Base-by-base conservation (phyloP, 2,113 vertebrate genomes). In the Ceyx cyanopectus region DNA sequence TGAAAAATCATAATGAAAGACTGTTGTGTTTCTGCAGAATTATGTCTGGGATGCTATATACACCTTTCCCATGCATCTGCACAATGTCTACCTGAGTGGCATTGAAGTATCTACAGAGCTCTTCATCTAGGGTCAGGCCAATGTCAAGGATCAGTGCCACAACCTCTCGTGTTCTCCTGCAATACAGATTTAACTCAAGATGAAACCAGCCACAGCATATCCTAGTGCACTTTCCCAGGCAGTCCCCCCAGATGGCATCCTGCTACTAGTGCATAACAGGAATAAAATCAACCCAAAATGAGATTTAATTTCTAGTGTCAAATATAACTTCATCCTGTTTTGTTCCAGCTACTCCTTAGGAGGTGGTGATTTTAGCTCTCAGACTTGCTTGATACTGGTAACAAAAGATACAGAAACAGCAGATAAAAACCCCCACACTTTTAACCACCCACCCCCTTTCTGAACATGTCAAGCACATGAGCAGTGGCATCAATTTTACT, bases 91-190 rank as follows among this genome's bases (percentile, higher is more conserved):
- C 70, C 74, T 21, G 48, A 93, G 72, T 45, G 37, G 34, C 67
- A 82, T 67, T 85, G 67, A 82, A 72, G 65, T 77, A 89, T 17
- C 84, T 79, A 76, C 75, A 60, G 5, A 73, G 81, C 69, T 81
- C 90, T 92, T 86, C n/a, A 88, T 94, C 76, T n/a, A 61, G 76
- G 76, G 88, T 75, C 85, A 95, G 92, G 77, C 45, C 94, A 82
- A 81, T 93, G 90, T 95, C 89, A 96, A 95, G 91, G 89, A 94
- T 93, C 89, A 91, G 29, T 0, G 27, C 62, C 46, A 50, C 4
- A 45, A 95, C 90, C 77, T 72, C 76, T 65, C 3, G 4, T 41
- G n/a, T 72, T 88, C 85, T 85, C 30, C 73, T 78, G 18, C 37
- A 94, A 80, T 54, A 93, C 61, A 84, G 65, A 75, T 43, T 58